These are phyloP conservation scores for Thunnus maccoyii DNA, from an alignment of 2,113 vertebrate species.

Conservation along the genomic window DNA sequence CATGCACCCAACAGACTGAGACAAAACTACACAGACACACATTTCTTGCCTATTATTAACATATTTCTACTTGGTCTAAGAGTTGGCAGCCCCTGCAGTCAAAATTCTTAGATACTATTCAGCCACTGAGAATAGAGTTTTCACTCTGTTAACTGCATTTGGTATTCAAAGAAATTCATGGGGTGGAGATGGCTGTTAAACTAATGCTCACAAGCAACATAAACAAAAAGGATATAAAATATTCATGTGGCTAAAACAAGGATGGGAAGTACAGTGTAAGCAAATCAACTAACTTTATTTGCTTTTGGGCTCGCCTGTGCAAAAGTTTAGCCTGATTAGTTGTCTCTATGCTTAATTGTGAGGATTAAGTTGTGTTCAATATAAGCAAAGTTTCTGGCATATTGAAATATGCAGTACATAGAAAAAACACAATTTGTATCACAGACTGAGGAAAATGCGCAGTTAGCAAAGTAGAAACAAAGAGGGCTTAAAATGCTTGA, in stretches of 20 bases:
- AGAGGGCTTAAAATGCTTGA: constrained; percentile 62
- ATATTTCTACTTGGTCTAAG: constrained; percentile 57
- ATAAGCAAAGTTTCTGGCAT: constrained; percentile 54
- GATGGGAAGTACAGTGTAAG: constrained; percentile 71
- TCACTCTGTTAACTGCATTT: constrained; percentile 63
- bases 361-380: constrained; percentile 64
- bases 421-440: constrained; percentile 46
- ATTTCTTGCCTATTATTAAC: constrained; percentile 56
- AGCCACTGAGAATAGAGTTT: constrained; percentile 59
- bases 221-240: constrained; percentile 78
- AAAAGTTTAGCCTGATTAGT: constrained; percentile 62
- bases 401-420: constrained; percentile 41
- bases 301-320: constrained; percentile 59
- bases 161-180: constrained; percentile 70
- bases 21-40: constrained; percentile 51
- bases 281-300: constrained; percentile 75
- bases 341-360: constrained; percentile 71
- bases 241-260: constrained; percentile 76
- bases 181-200: constrained; percentile 57
- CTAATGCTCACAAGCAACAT: constrained; percentile 73
- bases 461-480: constrained; percentile 69
- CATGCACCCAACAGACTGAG: constrained; percentile 38
- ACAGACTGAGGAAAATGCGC: constrained; percentile 57
- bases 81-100: constrained; percentile 66
- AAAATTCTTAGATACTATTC: constrained; percentile 65